Percentiles rank a stretch among this genome's conserved stretches.
Evolutionary conservation across 2,797 vertebrate genomes (phyloP).

Genomic region (Rhodeus uyekii): DNA sequence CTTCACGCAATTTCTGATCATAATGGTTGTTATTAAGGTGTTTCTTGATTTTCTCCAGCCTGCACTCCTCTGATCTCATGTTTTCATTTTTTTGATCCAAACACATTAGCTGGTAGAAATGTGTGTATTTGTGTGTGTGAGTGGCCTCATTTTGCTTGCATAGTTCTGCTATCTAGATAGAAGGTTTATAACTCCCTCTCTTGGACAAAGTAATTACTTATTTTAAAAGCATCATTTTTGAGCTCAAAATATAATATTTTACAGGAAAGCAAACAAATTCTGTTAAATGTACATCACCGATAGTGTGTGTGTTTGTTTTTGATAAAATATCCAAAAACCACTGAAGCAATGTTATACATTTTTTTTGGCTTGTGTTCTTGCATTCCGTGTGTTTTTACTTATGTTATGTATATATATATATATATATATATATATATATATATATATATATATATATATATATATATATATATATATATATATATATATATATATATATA

Average conservation of each 20-base stretch:
- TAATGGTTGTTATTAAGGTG: constrained; percentile 46
- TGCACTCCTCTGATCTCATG: constrained; percentile 51
- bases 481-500: too few relatives aligned
- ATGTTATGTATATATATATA: too few relatives aligned
- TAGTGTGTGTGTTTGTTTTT: too few relatives aligned
- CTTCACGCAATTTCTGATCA: constrained; percentile 45
- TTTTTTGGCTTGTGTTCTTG: not conserved
- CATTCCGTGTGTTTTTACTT: too few relatives aligned
- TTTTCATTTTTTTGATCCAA: constrained; percentile 50
- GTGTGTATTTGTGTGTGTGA: not conserved
- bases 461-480: too few relatives aligned
- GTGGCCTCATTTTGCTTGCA: constrained; percentile 19
- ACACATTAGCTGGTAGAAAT: constrained; percentile 53
- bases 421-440: too few relatives aligned
- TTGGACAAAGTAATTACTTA: too few relatives aligned
- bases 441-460: too few relatives aligned
- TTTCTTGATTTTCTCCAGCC: constrained; percentile 42
- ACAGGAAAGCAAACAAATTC: not conserved
- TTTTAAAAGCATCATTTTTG: not conserved
- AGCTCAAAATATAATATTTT: not conserved
- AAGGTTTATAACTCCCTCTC: constrained; percentile 52
- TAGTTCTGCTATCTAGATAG: not conserved
- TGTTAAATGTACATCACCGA: too few relatives aligned
- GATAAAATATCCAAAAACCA: not conserved
- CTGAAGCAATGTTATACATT: not conserved